A percentile compares a stretch with the other conserved stretches of the same genome.
These are phyloP conservation scores for Cariama cristata DNA, from an alignment of 2,113 vertebrate genomes.

Conservation along the genomic window DNA sequence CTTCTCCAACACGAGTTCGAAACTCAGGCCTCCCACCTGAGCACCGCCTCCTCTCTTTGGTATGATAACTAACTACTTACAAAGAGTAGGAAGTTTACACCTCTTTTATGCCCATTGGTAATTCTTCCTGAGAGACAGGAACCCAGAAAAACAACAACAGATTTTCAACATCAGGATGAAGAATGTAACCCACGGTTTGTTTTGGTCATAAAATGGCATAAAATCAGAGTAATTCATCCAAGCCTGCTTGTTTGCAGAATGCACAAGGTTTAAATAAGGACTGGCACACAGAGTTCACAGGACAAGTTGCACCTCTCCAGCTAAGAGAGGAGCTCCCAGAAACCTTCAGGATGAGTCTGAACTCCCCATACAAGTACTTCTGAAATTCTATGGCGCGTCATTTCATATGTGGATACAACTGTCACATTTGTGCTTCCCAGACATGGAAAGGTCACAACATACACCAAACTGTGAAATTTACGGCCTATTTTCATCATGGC, in stretches of 20 bases:
- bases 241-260: neutral
- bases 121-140: neutral
- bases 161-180: neutral
- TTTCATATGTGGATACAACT: neutral
- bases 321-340: neutral
- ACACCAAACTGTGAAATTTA: neutral
- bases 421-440: neutral
- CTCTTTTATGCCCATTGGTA: neutral
- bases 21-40: neutral
- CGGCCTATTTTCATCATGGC: neutral
- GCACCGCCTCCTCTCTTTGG: neutral
- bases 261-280: neutral
- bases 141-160: neutral
- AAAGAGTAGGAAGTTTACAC: neutral
- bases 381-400: rapidly evolving
- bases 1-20: neutral
- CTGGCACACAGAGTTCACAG: neutral
- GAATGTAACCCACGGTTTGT: neutral
- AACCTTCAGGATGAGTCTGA: neutral
- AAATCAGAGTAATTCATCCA: neutral
- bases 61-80: neutral
- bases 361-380: neutral
- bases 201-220: neutral
- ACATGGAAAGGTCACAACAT: neutral
- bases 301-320: neutral